Evolutionary conservation across 2,888 invertebrate genomes (phyloP).

Genomic region (Graphium colonna): DNA sequence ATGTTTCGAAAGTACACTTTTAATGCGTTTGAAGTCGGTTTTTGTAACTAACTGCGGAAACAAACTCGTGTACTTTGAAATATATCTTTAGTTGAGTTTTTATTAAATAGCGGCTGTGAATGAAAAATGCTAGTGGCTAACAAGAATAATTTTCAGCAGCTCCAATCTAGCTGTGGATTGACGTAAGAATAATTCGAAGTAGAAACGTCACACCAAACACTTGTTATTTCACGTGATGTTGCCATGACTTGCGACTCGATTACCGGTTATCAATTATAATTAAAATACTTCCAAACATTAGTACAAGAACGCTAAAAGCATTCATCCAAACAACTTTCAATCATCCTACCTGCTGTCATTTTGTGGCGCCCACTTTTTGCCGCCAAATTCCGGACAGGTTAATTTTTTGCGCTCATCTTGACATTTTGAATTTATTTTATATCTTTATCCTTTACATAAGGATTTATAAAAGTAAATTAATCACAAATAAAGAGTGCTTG

Average conservation of each 20-base stretch:
- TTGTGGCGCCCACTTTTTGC: constrained; percentile 44
- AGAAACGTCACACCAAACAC: neutral
- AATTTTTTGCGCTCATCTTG: constrained; percentile 39
- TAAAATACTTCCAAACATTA: neutral
- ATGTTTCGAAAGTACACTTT: too few species aligned
- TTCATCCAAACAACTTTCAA: constrained; percentile 8
- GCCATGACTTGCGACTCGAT: neutral
- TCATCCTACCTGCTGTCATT: constrained; percentile 11
- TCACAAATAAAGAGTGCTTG: neutral
- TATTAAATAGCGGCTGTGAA: too few species aligned
- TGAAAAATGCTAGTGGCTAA: too few species aligned
- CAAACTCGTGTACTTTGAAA: too few species aligned
- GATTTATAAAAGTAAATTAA: neutral
- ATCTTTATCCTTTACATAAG: constrained; percentile 18
- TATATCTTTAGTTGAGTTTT: too few species aligned
- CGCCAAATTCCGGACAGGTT: constrained; percentile 43
- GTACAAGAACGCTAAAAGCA: constrained; percentile 3
- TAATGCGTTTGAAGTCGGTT: too few species aligned
- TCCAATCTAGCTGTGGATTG: too few species aligned
- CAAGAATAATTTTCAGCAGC: too few species aligned
- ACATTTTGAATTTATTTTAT: constrained; percentile 26
- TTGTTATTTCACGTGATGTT: neutral
- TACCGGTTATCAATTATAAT: neutral
- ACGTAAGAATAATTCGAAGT: neutral
- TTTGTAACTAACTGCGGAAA: too few species aligned